Evolutionary conservation across 2,888 invertebrate species (phyloP).

Genomic region (Quadroppia sp.): DNA sequence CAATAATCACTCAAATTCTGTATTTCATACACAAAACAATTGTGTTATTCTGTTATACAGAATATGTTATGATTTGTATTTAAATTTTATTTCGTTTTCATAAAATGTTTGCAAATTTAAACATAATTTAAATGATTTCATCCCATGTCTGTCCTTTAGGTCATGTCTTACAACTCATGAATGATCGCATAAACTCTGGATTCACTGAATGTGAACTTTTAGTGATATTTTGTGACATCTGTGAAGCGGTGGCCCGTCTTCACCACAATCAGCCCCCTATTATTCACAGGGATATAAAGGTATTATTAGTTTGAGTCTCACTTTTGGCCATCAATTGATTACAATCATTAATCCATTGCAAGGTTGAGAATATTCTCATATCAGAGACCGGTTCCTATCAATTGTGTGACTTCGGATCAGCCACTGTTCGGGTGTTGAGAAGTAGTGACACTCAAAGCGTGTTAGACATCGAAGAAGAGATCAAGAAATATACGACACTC

Average conservation of each 20-base stretch:
- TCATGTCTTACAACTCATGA: conserved; percentile 81
- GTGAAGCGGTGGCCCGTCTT: conserved; percentile 80
- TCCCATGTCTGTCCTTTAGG: conserved; percentile 50
- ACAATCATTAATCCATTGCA: no score
- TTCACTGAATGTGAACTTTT: conserved; percentile 72
- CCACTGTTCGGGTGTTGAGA: conserved; percentile 65
- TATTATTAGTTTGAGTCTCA: conserved; percentile 53
- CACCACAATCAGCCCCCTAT: conserved; percentile 91
- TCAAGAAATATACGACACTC: conserved; percentile 70
- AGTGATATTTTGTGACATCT: conserved; percentile 83
- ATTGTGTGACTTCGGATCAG: conserved; percentile 89
- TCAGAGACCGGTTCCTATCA: conserved; percentile 75
- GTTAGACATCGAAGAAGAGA: conserved; percentile 52
- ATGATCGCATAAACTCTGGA: conserved; percentile 67
- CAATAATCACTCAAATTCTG: no score
- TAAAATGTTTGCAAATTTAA: no score
- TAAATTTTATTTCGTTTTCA: no score
- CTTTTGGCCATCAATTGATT: no score
- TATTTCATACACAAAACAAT: no score
- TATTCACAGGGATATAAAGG: conserved; percentile 85
- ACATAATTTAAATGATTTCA: no score
- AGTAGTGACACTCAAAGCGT: conserved; percentile 56
- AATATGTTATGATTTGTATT: no score
- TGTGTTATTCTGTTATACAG: no score
- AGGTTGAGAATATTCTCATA: conserved; percentile 82